Percentiles rank a stretch among this genome's conserved stretches.
Evolutionary conservation across 2,797 vertebrate genomes (phyloP).

Genomic region (Clamator glandarius): DNA sequence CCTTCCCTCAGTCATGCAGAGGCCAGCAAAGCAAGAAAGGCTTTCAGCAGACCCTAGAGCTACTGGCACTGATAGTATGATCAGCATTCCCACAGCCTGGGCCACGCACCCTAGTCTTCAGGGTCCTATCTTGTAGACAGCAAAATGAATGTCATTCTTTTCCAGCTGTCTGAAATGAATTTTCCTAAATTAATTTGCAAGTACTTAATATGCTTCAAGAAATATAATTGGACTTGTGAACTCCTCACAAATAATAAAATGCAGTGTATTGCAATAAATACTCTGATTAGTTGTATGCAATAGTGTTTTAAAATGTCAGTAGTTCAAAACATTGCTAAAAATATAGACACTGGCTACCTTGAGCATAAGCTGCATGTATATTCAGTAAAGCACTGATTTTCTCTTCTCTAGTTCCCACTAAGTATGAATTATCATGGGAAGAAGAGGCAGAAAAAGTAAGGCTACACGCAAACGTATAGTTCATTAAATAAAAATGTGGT

Average conservation of each 20-base stretch:
- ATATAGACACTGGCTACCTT: background rate
- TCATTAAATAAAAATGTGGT: background rate
- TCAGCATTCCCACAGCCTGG: background rate
- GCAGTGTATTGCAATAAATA: background rate
- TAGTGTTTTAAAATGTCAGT: background rate
- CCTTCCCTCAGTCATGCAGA: fast-evolving
- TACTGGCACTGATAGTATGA: background rate
- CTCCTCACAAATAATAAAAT: background rate
- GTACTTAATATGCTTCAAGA: background rate
- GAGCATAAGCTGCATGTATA: background rate
- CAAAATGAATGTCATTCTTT: background rate
- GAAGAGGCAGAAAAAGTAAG: background rate
- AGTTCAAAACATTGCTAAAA: background rate
- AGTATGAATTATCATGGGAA: background rate
- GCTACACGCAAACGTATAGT: fast-evolving
- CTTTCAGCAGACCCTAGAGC: background rate
- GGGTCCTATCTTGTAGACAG: background rate
- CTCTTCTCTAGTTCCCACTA: background rate
- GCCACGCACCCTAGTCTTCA: too few species aligned
- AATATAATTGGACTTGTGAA: background rate
- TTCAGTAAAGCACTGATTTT: background rate
- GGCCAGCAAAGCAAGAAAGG: background rate
- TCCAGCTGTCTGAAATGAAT: background rate
- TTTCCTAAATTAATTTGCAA: background rate
- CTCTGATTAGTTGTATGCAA: background rate